phyloP scores from a whole-genome alignment of 2,797 vertebrate species.

The Pseudopleuronectes americanus region DNA sequence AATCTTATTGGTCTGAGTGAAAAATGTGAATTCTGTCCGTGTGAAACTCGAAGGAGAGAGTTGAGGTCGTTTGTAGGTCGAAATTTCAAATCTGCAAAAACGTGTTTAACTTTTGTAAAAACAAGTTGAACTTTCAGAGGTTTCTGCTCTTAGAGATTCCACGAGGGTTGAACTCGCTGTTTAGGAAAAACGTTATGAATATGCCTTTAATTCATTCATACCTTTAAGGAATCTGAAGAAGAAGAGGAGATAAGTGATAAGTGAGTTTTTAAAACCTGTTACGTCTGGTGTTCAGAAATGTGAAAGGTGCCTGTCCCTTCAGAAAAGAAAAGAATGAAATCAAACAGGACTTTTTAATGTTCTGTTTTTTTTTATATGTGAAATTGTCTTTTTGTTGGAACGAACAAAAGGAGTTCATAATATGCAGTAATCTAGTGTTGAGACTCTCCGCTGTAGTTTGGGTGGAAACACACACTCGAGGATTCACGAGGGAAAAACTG shows the following conservation, averaged over 20 bases:
- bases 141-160: constrained; percentile 15
- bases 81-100: constrained; percentile 41
- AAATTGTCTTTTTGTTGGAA: constrained; percentile 62
- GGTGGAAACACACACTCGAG: constrained; percentile 47
- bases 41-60: not conserved
- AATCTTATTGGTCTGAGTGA: constrained; percentile 69
- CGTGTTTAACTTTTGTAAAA: constrained; percentile 27
- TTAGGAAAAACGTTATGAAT: constrained; percentile 43
- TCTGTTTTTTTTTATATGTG: constrained; percentile 28
- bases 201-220: constrained; percentile 65
- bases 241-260: constrained; percentile 27
- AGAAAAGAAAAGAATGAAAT: constrained; percentile 25
- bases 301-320: constrained; percentile 38
- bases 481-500: constrained; percentile 8
- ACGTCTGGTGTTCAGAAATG: constrained; percentile 43
- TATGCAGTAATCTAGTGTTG: constrained; percentile 80
- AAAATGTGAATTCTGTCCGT: constrained; percentile 41
- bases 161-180: constrained; percentile 12
- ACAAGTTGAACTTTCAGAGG: constrained; percentile 37
- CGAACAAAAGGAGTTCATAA: constrained; percentile 64
- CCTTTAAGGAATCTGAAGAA: constrained; percentile 41
- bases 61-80: constrained; percentile 7
- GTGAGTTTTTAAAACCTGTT: constrained; percentile 22
- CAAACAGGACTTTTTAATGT: constrained; percentile 47
- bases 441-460: constrained; percentile 48